These are phyloP conservation scores for Brachycybe producta DNA, from an alignment of 2,888 invertebrate genomes.

Conservation along the genomic window DNA sequence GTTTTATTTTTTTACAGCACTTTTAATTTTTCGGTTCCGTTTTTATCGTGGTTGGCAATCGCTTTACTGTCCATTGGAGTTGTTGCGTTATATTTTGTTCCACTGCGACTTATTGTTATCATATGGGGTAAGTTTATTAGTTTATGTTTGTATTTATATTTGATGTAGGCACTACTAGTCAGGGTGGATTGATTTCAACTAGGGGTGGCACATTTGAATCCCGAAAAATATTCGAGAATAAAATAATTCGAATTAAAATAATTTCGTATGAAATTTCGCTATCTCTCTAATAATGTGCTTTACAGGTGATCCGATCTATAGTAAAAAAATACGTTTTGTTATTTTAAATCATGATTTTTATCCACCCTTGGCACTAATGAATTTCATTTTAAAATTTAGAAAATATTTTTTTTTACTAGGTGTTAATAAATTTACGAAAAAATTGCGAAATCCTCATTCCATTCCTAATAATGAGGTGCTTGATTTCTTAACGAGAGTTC, in stretches of 20 bases:
- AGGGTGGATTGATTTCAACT: too few relatives aligned
- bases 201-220: too few relatives aligned
- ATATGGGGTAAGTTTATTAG: slow-evolving; percentile 56
- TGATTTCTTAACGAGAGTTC: slow-evolving; percentile 86
- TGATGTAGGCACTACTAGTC: too few relatives aligned
- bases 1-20: slow-evolving; percentile 49
- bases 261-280: too few relatives aligned
- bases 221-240: too few relatives aligned
- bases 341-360: too few relatives aligned
- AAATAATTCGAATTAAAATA: too few relatives aligned
- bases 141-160: neutral
- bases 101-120: slow-evolving; percentile 75
- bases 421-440: slow-evolving; percentile 86
- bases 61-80: slow-evolving; percentile 56
- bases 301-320: too few relatives aligned
- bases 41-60: slow-evolving; percentile 84
- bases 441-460: slow-evolving; percentile 79
- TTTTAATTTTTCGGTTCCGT: slow-evolving; percentile 93
- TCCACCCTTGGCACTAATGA: neutral
- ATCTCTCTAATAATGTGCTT: too few relatives aligned
- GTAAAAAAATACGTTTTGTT: too few relatives aligned
- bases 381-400: neutral
- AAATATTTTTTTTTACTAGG: slow-evolving; percentile 28
- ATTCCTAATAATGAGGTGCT: slow-evolving; percentile 94
- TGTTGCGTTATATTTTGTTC: slow-evolving; percentile 73